Base-by-base conservation (phyloP, 1,140 invertebrate genomes). In the Papilio xuthus region DNA sequence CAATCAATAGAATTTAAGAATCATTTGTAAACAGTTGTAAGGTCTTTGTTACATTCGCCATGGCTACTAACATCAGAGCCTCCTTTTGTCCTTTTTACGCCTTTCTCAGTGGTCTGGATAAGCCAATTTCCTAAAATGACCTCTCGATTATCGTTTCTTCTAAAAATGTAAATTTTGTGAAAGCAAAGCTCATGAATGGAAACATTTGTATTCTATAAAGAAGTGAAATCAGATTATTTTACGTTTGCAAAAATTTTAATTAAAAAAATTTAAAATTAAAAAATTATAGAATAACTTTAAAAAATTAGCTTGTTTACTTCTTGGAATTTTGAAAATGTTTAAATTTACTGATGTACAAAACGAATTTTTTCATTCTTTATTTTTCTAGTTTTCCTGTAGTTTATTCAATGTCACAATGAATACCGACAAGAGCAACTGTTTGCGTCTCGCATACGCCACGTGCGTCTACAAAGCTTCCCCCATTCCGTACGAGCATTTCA, bases 61-160 rank as follows among this genome's bases (percentile, higher is more conserved):
- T 41, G 73, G 8, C 18, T 56, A 18, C 13, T 75, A 41, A 75
- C 32, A 60, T 41, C 73, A 60, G n/a, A 75, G 28, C 50, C 73
- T 75, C 32, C n/a, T n/a, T 60, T 75, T 71, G 63, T 44, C 41
- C 73, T 53, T 28, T 75, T 79, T 77, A 76, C 77, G 63, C 77
- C 73, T 37, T 32, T 79, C 79, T 42, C 37, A 60, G 42, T 79
- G 69, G 78, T 67, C 77, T 81, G 79, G 80, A 82, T 79, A 79
- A 78, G 80, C 79, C 79, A 60, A 78, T 72, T 77, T 81, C 80
- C 60, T 53, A 75, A 83, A 83, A 83, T 81, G 80, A 85, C 82
- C 80, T 78, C 81, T 80, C 78, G 85, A 85, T 84, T 86, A 85
- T 88, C 79, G 81, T 71, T 75, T 79, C 79, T 79, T 82, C 79